Evolutionary conservation across 1,140 invertebrate species (phyloP), one percentile per base, ranked within the genome.

Genomic region (Microplitis demolitor): DNA sequence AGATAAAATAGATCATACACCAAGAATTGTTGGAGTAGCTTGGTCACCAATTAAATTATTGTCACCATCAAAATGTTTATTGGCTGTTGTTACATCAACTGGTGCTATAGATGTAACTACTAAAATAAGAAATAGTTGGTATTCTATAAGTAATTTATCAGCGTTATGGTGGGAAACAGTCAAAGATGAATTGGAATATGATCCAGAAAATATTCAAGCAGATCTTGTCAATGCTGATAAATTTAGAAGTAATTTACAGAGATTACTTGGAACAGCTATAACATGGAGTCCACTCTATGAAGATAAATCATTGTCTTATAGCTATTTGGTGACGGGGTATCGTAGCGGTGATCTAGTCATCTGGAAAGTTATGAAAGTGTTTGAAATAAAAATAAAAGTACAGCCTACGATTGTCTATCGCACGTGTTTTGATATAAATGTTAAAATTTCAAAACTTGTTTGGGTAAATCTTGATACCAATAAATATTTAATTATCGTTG

Each of bases 31-130:
- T 8, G 73, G 74, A n/a, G 45, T 83, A 3, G 61, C 73, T 0
- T 87, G 86, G 86, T 87, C 86, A 0, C 84, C 85, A 24, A 67
- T 77, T 74, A 77, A 78, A 60, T 66, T 87, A 31, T 67, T 82
- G 3, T 51, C 79, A 69, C 80, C 83, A 3, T 71, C 60, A 6
- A 82, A 80, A 68, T 86, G 85, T 63, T 54, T 85, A 8, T 39
- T 85, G n/a, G 79, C 79, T 11, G 81, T 82, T 33, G 14, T 86
- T 11, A 85, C 79, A 6, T 80, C 83, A 31, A 74, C 78, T 4
- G 86, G 86, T 16, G 81, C 84, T 9, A 69, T 86, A 35, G 80
- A 84, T 33, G 62, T 86, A 37, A 56, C 77, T 0, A 56, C 80
- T 1, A 80, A 85, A 78, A 51, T 81, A 31, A 80, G 75, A 5